phyloP scores from a whole-genome alignment of 2,888 invertebrate species.

The Scaptomyza caliginosa region DNA sequence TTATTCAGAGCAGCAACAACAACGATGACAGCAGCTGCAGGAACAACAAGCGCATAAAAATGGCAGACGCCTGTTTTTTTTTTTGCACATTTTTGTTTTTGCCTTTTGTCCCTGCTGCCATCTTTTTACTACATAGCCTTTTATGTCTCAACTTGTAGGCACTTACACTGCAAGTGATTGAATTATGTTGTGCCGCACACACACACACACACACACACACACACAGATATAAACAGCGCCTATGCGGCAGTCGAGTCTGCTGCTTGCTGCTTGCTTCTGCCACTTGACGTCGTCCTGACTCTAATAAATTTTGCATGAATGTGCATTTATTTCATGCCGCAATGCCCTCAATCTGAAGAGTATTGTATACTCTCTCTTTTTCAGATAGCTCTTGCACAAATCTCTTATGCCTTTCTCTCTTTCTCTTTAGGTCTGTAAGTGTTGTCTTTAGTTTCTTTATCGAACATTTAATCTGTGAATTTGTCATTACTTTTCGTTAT shows the following conservation, averaged over 20 bases:
- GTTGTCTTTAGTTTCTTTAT: not conserved
- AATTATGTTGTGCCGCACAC: constrained; percentile 64
- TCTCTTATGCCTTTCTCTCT: not conserved
- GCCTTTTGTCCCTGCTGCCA: constrained; percentile 8
- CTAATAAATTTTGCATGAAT: constrained; percentile 67
- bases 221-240: constrained; percentile 3
- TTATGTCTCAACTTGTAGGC: constrained; percentile 44
- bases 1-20: constrained; percentile 37
- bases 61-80: constrained; percentile 13
- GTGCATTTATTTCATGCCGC: constrained; percentile 54
- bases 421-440: not conserved
- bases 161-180: constrained; percentile 71
- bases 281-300: constrained; percentile 44
- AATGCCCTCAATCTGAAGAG: constrained; percentile 24
- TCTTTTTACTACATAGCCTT: constrained; percentile 13
- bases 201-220: constrained; percentile 1
- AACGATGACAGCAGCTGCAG: not conserved
- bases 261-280: not conserved
- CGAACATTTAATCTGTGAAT: not conserved
- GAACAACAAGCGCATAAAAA: constrained; percentile 22
- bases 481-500: not conserved
- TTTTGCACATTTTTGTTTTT: not conserved
- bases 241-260: constrained; percentile 11
- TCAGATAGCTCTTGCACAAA: not conserved
- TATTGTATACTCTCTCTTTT: not conserved